Evolutionary conservation across 2,113 vertebrate genomes (phyloP), one percentile per base, ranked within the genome.

Genomic region (Chauna torquata): DNA sequence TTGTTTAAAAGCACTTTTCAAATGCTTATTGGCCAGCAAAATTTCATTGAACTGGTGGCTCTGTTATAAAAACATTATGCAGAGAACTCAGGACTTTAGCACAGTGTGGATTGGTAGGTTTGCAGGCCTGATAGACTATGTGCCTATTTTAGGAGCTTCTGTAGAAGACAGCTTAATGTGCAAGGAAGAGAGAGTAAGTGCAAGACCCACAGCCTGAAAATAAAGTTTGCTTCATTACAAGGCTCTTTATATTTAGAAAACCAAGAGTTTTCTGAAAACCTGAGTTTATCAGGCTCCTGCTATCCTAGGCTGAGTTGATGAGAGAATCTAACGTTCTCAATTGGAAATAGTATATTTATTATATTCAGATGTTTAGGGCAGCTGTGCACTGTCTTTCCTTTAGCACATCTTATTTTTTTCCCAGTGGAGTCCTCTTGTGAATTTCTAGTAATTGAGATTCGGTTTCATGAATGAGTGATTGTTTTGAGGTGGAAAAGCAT

Each of bases 301-400:
- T 12, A 45, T 91, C 16, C 3, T 52, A 45, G 66, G 22, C 30
- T 28, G 47, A 77, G 16, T 7, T 62, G n/a, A 49, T 76, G n/a
- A 83, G 19, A 55, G 20, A 86, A 22, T 57, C 18, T 25, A 80
- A 6, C 12, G 54, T 11, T 64, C 25, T 5, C 34, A 38, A 30
- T 50, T 54, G 16, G 24, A 77, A 69, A 32, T 64, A 68, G 0
- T 22, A 3, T 24, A 34, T 36, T 45, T 13, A 89, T 14, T 80
- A 22, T 55, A 9, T 77, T 81, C 54, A n/a, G 3, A 3, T 66
- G 45, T 85, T 50, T 59, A 50, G 22, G 38, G 18, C n/a, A 77
- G 54, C 47, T 0, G 2, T 17, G 1, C 17, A 5, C 91, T 1
- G 1, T 58, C 23, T 93, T 50, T 77, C 50, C 3, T 0, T 0